Percentiles rank a stretch among this genome's conserved stretches.
phyloP scores from a whole-genome alignment of 2,888 invertebrate genomes.

The Tenthredo distinguenda region DNA sequence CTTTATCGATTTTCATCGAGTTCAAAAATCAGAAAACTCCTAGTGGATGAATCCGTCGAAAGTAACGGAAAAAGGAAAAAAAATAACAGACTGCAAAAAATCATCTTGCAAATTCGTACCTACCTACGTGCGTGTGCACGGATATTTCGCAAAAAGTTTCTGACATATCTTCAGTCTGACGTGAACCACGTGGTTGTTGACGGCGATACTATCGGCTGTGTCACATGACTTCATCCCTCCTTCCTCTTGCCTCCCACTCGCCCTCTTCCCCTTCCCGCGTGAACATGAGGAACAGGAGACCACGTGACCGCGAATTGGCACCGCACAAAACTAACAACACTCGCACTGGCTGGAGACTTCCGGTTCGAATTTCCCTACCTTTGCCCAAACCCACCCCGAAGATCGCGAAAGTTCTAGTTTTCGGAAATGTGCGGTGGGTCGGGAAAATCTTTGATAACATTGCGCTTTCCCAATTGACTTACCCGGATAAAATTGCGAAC shows the following conservation, averaged over 20 bases:
- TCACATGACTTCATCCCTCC: conserved; percentile 45
- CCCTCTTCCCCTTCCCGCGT: not conserved
- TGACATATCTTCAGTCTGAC: not conserved
- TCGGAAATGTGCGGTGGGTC: not conserved
- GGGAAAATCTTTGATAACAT: not conserved
- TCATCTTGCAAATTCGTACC: not conserved
- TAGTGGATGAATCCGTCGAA: not conserved
- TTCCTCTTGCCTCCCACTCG: not conserved
- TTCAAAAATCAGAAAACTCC: not conserved
- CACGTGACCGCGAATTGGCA: conserved; percentile 65
- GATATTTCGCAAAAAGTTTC: not conserved
- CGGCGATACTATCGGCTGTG: conserved; percentile 7
- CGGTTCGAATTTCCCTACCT: conserved; percentile 11
- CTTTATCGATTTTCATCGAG: not conserved
- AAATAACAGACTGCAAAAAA: not conserved
- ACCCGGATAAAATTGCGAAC: not conserved
- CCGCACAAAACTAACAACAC: conserved; percentile 63
- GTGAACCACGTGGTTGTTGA: conserved; percentile 30
- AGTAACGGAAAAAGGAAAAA: not conserved
- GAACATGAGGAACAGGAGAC: conserved; percentile 49
- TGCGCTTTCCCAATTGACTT: not conserved
- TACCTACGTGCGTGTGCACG: not conserved
- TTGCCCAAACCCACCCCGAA: not conserved
- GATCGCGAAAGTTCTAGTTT: not conserved
- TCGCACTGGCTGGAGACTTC: conserved; percentile 13